Evolutionary conservation across 2,888 invertebrate species (phyloP).

Genomic region (Philonicus albiceps): DNA sequence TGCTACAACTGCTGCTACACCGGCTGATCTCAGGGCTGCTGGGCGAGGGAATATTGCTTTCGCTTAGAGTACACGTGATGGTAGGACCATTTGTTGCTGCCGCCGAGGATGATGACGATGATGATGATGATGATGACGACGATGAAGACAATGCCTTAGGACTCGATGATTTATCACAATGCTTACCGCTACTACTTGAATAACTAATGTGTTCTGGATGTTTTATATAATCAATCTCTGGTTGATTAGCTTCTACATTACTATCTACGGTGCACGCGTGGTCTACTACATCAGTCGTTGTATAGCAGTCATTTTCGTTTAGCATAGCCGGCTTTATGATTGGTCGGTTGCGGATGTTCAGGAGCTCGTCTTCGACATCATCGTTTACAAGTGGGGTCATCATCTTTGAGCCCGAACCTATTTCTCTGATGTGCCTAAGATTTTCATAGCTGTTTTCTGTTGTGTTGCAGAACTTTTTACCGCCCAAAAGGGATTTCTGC

Average conservation of each 20-base stretch:
- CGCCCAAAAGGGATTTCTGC: conserved; percentile 44
- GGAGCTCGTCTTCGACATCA: conserved; percentile 47
- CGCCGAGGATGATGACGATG: conserved; percentile 55
- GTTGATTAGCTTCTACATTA: conserved; percentile 28
- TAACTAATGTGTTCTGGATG: conserved; percentile 35
- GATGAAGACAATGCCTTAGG: conserved; percentile 49
- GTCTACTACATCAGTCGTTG: conserved; percentile 36
- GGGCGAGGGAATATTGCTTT: conserved; percentile 38
- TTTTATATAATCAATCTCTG: conserved; percentile 28
- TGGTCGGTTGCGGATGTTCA: conserved; percentile 44
- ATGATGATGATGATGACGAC: conserved; percentile 54
- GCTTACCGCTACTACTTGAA: conserved; percentile 38
- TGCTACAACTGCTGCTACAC: conserved; percentile 42
- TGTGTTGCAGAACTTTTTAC: conserved; percentile 51
- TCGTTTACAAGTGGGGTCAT: conserved; percentile 54
- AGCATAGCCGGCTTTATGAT: conserved; percentile 38
- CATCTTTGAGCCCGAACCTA: conserved; percentile 61
- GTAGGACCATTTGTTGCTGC: conserved; percentile 49
- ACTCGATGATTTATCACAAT: conserved; percentile 30
- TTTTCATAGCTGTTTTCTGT: conserved; percentile 63
- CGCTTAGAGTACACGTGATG: conserved; percentile 8
- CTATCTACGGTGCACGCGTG: conserved; percentile 23
- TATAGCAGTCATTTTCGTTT: conserved; percentile 42
- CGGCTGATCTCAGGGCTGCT: conserved; percentile 56
- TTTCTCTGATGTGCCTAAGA: conserved; percentile 62